Conservation (phyloP, 2,888 invertebrate species). For the Noctua janthe region DNA sequence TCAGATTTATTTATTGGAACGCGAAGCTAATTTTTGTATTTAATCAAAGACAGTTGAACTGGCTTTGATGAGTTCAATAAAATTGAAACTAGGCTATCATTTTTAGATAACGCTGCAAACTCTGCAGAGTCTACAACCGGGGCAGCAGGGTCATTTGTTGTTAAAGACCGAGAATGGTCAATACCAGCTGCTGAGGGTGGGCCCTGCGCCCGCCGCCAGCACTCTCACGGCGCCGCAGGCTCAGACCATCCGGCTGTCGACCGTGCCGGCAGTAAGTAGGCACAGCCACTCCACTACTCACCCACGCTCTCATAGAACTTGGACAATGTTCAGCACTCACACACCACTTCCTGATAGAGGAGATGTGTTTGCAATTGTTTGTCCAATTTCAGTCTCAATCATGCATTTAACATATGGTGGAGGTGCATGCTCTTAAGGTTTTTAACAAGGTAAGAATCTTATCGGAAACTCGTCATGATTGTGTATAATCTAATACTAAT, state of each 20-base stretch:
- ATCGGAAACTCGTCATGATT: slow-evolving; percentile 70
- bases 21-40: slow-evolving; percentile 47
- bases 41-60: slow-evolving; percentile 60
- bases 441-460: slow-evolving; percentile 83
- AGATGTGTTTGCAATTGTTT: slow-evolving; percentile 65
- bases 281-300: slow-evolving; percentile 81
- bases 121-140: slow-evolving; percentile 95
- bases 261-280: slow-evolving; percentile 96
- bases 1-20: slow-evolving; percentile 62
- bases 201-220: slow-evolving; percentile 93
- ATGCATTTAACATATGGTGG: slow-evolving; percentile 85
- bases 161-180: slow-evolving; percentile 99
- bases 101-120: slow-evolving; percentile 97
- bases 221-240: slow-evolving; percentile 91
- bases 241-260: slow-evolving; percentile 95
- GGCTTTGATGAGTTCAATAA: slow-evolving; percentile 68
- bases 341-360: slow-evolving; percentile 40
- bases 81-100: slow-evolving; percentile 86
- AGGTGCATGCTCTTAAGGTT: slow-evolving; percentile 83
- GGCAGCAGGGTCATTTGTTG: slow-evolving; percentile 96
- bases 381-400: slow-evolving; percentile 78
- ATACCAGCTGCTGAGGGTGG: slow-evolving; percentile 97
- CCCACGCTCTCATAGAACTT: slow-evolving; percentile 59
- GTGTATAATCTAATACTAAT: slow-evolving; percentile 71
- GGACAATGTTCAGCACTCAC: slow-evolving; percentile 61